A percentile compares a stretch with the other conserved stretches of the same genome.
phyloP scores from a whole-genome alignment of 2,797 vertebrate species.

The Antrozous pallidus region DNA sequence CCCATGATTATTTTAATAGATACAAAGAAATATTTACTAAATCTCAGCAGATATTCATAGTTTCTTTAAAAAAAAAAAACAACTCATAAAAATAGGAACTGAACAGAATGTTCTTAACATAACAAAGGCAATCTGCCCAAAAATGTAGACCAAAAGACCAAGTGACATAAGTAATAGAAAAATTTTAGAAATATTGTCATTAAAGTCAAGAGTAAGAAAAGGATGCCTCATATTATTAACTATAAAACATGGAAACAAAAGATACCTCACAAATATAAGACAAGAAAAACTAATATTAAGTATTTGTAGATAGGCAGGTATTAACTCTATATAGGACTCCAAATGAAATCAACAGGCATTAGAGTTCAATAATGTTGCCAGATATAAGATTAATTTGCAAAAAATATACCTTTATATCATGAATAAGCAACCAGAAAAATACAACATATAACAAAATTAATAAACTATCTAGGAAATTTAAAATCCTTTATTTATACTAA shows the following conservation, averaged over 20 bases:
- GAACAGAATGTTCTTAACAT: background rate
- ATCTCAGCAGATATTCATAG: background rate
- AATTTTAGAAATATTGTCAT: background rate
- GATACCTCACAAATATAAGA: background rate
- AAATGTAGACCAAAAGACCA: background rate
- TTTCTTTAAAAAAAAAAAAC: background rate
- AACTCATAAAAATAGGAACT: background rate
- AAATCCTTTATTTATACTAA: background rate
- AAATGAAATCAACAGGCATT: background rate
- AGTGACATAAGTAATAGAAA: background rate
- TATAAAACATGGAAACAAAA: slow-evolving; percentile 6
- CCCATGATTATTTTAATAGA: background rate
- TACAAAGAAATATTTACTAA: background rate
- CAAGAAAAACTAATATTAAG: background rate
- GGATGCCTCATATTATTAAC: background rate
- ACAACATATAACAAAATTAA: background rate
- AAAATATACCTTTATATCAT: background rate
- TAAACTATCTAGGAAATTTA: background rate
- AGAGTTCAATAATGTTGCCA: background rate
- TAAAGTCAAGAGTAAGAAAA: background rate
- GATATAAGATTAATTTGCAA: background rate
- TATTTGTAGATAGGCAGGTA: background rate
- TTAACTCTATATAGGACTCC: background rate
- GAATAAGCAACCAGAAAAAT: background rate
- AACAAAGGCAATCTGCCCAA: background rate